Base-by-base conservation (phyloP, 2,797 vertebrate species). In the Microctenopoma stevenorrisi region DNA sequence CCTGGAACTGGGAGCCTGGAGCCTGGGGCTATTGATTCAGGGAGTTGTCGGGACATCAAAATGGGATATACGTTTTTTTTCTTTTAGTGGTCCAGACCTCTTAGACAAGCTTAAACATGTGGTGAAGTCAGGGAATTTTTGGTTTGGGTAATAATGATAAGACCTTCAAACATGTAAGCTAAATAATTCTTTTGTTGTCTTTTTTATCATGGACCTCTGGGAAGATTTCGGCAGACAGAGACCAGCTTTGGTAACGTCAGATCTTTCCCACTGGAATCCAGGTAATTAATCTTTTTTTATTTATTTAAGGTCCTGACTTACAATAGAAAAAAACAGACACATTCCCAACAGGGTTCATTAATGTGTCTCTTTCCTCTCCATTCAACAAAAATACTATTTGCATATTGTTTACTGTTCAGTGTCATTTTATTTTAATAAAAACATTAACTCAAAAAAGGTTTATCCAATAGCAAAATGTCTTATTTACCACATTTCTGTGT, bases 181-280 rank as follows among this genome's bases (percentile, higher is more conserved):
- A 76, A 91, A 83, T 53, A 57, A 57, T 3, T 56, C 1, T 82
- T 66, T 64, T 71, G 6, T 72, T 69, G 66, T 76, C 64, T 77
- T 68, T 64, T 61, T 68, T 70, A 59, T 64, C 69, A 52, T 60
- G 84, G 33, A 73, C 67, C 48, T 47, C 55, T 69, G 81, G 51
- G 74, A 78, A 95, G 94, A 95, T 95, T 85, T 94, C 94, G 13
- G 84, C 92, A 1, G 94, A 94, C 89, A 88, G 64, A 83, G 94
- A 94, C 60, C 93, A 94, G 86, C 93, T 94, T 58, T 94, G 93
- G 93, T 95, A 92, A 93, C 78, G 49, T 38, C 79, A 63, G 74
- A 81, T 59, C 56, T 72, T 69, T 74, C 68, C 49, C 79, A 59
- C 58, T 40, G 7, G 56, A 83, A 67, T 78, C 68, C 85, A 92